phyloP scores from a whole-genome alignment of 1,140 invertebrate species.

The Conus ventricosus region DNA sequence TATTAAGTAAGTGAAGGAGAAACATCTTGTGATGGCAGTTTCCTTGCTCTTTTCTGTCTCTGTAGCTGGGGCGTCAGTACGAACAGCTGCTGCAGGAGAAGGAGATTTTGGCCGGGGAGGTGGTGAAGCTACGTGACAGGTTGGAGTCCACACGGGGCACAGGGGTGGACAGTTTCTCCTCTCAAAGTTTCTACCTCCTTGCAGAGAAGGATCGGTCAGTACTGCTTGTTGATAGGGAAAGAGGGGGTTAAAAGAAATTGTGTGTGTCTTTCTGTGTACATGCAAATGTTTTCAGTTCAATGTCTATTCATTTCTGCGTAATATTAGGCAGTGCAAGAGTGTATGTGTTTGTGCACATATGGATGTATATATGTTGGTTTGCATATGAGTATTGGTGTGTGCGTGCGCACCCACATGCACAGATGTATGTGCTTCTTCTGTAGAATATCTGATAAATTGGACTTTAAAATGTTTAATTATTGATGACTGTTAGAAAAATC shows the following conservation, averaged over 20 bases:
- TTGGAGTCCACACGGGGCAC: constrained; percentile 45
- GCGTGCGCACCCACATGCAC: not conserved
- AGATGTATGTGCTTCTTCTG: too few relatives aligned
- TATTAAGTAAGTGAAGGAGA: too few relatives aligned
- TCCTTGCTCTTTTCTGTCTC: too few relatives aligned
- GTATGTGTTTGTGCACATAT: not conserved
- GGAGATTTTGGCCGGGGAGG: constrained; percentile 63
- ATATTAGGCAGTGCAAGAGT: not conserved
- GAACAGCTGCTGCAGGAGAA: constrained; percentile 63
- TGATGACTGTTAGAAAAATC: too few relatives aligned
- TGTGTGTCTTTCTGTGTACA: not conserved
- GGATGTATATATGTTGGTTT: not conserved
- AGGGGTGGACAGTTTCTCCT: constrained; percentile 58
- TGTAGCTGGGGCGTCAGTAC: constrained; percentile 59
- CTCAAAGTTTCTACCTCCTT: constrained; percentile 61
- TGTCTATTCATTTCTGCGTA: too few relatives aligned
- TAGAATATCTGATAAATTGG: too few relatives aligned
- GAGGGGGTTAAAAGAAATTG: not conserved
- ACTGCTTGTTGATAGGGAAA: not conserved
- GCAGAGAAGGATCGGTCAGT: constrained; percentile 67
- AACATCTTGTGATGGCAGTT: too few relatives aligned
- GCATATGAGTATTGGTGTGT: not conserved
- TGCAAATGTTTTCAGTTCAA: too few relatives aligned
- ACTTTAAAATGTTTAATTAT: too few relatives aligned
- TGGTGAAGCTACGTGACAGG: constrained; percentile 59